phyloP scores from a whole-genome alignment of 2,113 vertebrate genomes.

The Martes martes region DNA sequence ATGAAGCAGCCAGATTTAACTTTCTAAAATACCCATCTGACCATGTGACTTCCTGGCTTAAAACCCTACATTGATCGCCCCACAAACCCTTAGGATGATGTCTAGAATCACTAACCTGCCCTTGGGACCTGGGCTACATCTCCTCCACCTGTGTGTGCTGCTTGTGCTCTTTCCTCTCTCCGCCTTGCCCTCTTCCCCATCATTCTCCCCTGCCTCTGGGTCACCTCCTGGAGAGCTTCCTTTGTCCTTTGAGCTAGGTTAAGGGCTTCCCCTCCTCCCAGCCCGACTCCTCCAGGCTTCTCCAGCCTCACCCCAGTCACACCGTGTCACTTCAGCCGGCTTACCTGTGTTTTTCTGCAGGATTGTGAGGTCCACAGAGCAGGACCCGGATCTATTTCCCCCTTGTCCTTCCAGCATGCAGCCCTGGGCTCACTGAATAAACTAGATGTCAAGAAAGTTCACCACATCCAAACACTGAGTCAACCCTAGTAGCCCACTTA shows the following conservation, averaged over 20 bases:
- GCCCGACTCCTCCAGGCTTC: background rate
- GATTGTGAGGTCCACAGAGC: background rate
- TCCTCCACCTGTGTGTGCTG: background rate
- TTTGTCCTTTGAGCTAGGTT: background rate
- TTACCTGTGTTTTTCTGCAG: background rate
- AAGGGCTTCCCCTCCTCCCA: background rate
- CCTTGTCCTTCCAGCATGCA: background rate
- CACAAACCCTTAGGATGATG: background rate
- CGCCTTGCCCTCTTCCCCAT: background rate
- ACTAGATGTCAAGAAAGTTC: background rate
- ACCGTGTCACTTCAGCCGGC: background rate
- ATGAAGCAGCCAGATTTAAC: background rate
- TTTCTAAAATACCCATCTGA: background rate
- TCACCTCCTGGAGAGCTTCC: background rate
- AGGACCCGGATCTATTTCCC: background rate
- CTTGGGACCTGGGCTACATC: background rate
- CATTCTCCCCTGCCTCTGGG: background rate
- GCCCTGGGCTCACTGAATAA: background rate
- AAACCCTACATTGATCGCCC: accelerated
- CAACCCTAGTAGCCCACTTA: background rate
- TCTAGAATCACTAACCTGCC: background rate
- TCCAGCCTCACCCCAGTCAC: background rate
- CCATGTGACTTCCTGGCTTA: background rate
- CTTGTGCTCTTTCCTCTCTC: background rate
- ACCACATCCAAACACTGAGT: background rate